Conservation (phyloP, 2,797 vertebrate species). For the Dicrostonyx torquatus region DNA sequence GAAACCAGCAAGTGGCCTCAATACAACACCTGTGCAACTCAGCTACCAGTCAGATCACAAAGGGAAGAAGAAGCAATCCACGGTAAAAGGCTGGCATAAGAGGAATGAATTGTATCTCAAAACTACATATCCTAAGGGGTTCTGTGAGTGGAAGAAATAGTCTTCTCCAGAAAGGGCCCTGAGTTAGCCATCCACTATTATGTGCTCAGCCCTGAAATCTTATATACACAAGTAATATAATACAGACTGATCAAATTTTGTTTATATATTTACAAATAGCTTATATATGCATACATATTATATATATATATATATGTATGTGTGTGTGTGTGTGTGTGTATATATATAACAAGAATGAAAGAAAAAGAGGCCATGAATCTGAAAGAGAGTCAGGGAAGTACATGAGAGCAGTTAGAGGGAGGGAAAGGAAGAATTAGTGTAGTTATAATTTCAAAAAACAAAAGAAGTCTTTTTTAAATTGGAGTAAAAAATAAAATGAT, state of each 20-base stretch:
- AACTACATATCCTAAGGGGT: neutral
- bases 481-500: neutral
- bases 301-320: neutral
- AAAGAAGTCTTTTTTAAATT: neutral
- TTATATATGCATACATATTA: neutral
- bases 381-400: neutral
- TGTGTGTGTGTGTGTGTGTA: neutral
- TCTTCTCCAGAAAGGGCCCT: neutral
- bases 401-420: neutral
- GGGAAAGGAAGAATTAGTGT: neutral
- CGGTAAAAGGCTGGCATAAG: neutral
- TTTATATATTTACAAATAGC: neutral
- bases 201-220: neutral
- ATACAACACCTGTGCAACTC: no score
- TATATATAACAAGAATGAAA: no score
- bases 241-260: neutral
- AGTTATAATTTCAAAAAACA: neutral
- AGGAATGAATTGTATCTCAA: neutral
- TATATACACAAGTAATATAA: neutral
- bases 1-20: no score
- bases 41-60: neutral
- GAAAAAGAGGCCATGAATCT: neutral
- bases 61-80: neutral
- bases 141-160: neutral
- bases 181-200: neutral